These are phyloP conservation scores for Leptinotarsa texana DNA, from an alignment of 1,140 invertebrate species.

Conservation along the genomic window DNA sequence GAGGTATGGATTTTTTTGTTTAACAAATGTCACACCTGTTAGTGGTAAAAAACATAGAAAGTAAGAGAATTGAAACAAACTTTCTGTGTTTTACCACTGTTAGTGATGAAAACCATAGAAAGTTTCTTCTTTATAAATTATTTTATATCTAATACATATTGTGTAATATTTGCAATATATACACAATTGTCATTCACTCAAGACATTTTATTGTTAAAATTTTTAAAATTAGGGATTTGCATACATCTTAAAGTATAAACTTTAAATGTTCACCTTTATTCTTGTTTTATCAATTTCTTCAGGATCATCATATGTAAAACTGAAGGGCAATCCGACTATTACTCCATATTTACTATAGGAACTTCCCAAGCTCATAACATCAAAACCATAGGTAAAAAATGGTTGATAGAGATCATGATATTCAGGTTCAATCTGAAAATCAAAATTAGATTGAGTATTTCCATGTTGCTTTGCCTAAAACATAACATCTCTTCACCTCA, in stretches of 20 bases:
- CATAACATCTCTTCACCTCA: constrained; percentile 36
- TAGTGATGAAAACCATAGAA: too few species aligned
- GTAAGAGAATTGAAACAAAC: too few species aligned
- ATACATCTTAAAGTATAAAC: too few species aligned
- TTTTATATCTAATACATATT: not conserved
- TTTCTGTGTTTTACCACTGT: too few species aligned
- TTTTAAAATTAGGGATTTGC: not conserved
- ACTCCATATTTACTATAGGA: constrained; percentile 57
- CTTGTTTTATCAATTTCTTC: constrained; percentile 58
- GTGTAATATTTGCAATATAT: constrained; percentile 16
- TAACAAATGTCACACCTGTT: too few species aligned
- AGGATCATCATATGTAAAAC: constrained; percentile 60
- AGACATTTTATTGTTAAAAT: constrained; percentile 6
- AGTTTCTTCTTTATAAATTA: too few species aligned
- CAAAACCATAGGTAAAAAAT: constrained; percentile 68
- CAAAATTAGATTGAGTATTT: not conserved
- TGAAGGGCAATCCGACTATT: constrained; percentile 67
- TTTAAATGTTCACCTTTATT: constrained; percentile 56
- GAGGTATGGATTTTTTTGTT: too few species aligned
- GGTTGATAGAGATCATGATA: constrained; percentile 57
- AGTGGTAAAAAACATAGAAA: too few species aligned
- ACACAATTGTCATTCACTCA: not conserved
- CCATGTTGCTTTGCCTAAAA: too few species aligned
- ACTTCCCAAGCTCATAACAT: constrained; percentile 63
- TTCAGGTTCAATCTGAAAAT: constrained; percentile 54